Evolutionary conservation across 2,797 vertebrate genomes (phyloP).

Genomic region (Coccyzus lansbergi): DNA sequence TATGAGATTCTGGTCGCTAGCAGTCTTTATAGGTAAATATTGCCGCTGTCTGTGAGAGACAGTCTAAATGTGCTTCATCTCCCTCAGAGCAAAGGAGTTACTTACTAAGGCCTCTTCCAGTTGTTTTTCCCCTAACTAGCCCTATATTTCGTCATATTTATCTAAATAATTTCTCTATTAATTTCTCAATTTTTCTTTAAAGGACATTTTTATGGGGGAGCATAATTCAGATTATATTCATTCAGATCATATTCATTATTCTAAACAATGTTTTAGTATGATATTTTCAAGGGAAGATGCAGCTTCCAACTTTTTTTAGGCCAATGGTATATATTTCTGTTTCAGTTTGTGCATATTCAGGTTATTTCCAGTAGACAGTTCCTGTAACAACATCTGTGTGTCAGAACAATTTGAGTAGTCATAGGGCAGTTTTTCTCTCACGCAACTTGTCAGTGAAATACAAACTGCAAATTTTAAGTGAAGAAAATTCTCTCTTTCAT

Average conservation of each 20-base stretch:
- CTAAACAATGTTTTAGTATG: neutral
- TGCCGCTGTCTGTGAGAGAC: neutral
- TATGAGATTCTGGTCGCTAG: neutral
- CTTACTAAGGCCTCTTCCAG: neutral
- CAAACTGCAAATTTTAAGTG: neutral
- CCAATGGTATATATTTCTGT: neutral
- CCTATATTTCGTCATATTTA: neutral
- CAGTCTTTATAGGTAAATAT: neutral
- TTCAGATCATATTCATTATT: neutral
- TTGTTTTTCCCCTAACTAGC: neutral
- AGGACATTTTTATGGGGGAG: accelerated
- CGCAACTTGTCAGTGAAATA: neutral
- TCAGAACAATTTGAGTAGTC: neutral
- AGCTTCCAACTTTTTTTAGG: neutral
- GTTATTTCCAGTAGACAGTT: neutral
- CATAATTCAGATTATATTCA: neutral
- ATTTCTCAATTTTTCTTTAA: neutral
- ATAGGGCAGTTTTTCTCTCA: neutral
- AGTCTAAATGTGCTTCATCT: neutral
- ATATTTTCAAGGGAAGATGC: neutral
- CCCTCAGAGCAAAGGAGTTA: neutral
- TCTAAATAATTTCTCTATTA: neutral
- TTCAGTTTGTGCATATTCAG: neutral
- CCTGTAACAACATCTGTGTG: neutral
- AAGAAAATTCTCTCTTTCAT: neutral